Evolutionary conservation across 1,140 invertebrate species (phyloP), one percentile per base, ranked within the genome.

Genomic region (Drosophila parabipectinata): DNA sequence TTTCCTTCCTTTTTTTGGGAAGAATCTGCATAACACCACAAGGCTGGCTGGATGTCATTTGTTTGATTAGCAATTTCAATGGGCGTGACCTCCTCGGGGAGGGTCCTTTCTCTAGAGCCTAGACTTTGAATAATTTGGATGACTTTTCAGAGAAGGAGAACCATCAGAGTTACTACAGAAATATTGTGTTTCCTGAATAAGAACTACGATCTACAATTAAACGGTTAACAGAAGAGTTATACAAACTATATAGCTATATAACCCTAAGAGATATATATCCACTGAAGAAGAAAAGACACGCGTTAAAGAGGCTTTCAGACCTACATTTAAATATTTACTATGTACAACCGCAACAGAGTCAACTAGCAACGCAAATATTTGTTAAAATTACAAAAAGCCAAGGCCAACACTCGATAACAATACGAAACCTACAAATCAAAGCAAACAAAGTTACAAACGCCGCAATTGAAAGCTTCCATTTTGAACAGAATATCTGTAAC

Each of bases 391-490:
- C 48, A 62, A 56, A 68, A 26, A 58, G 34, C 44, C 48, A 75
- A 71, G 57, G 44, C 47, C 32, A 68, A 73, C 53, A 48, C 26
- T 68, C 55, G 58, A 55, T 56, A 24, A 67, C 8, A 68, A 10
- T 24, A 28, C 37, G 12, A 8, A 41, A 41, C 4, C 14, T 72
- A 87, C 59, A 87, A 79, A 87, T 61, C 50, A 77, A 89, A 53
- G 60, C 54, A 76, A 89, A 88, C 77, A 89, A 89, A 89, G 84
- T 84, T 80, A 88, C 84, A 89, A 79, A 84, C 77, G 84, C 84
- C 76, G 84, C 72, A 88, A 88, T 77, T 88, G 79, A 84, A 89
- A 88, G 84, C 84, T 88, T 88, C 84, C 84, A 88, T 89, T 89
- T 88, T 79, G 15, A 82, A 71, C 39, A 62, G 52, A 67, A 67